These are phyloP conservation scores for Tylochromis polylepis DNA, from an alignment of 2,113 vertebrate species.

Conservation along the genomic window DNA sequence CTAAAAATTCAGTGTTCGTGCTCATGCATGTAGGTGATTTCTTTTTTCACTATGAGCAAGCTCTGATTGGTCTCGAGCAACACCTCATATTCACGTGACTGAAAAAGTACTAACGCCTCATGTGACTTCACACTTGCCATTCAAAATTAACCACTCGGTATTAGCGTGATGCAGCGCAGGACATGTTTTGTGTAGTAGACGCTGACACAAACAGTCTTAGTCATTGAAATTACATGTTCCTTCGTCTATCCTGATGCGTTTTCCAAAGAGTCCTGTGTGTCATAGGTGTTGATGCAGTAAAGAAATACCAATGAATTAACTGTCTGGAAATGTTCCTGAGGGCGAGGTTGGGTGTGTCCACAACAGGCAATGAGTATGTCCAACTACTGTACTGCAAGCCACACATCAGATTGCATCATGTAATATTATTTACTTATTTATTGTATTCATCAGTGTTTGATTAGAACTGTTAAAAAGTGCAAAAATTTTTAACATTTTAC, in stretches of 20 bases:
- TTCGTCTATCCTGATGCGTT: not conserved
- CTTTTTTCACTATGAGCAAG: not conserved
- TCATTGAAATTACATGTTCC: constrained; percentile 9
- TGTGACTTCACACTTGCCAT: not conserved
- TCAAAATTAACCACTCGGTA: not conserved
- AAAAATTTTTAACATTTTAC: not conserved
- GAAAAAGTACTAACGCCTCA: not conserved
- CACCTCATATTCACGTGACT: not conserved
- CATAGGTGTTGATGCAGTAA: constrained; percentile 9
- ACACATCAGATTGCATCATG: not conserved
- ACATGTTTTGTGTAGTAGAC: not conserved
- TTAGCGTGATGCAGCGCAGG: not conserved
- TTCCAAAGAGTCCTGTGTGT: constrained; percentile 28
- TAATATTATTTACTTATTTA: not conserved
- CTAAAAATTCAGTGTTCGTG: constrained; percentile 2
- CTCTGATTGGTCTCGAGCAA: not conserved
- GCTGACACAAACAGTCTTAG: not conserved
- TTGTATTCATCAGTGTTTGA: not conserved
- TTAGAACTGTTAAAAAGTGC: not conserved
- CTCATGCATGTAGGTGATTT: not conserved
- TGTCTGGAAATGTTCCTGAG: constrained; percentile 23
- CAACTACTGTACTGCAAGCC: not conserved
- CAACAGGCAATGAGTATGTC: not conserved
- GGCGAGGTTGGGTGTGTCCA: not conserved
- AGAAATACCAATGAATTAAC: constrained; percentile 1